These are phyloP conservation scores for Sclerurus mexicanus DNA, from an alignment of 2,113 vertebrate genomes.

Conservation along the genomic window DNA sequence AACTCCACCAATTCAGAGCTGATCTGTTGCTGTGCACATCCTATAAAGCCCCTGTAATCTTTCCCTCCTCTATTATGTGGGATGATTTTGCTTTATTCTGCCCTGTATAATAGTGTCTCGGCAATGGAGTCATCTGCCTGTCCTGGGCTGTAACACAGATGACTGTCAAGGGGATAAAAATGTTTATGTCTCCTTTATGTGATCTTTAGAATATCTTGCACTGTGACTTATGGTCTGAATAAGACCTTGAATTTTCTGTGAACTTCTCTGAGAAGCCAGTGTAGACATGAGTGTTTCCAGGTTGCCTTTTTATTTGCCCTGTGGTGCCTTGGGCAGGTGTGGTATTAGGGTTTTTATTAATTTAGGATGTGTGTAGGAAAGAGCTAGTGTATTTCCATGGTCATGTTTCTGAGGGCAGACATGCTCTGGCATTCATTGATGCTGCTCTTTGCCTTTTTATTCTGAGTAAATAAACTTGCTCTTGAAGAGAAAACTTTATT, in stretches of 20 bases:
- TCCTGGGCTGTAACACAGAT: neutral
- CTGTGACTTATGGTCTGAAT: neutral
- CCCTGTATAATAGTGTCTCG: neutral
- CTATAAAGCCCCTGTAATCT: neutral
- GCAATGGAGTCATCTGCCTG: neutral
- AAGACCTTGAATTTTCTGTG: neutral
- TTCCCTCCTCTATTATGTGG: neutral
- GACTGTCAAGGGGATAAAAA: neutral
- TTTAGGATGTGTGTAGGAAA: rapidly evolving
- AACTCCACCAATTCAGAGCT: neutral
- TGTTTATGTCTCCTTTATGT: neutral
- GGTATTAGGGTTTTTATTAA: neutral
- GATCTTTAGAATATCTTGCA: neutral
- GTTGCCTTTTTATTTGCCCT: neutral
- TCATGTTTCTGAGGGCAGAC: neutral
- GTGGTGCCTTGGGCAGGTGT: rapidly evolving
- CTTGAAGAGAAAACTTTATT: neutral
- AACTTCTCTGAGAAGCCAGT: neutral
- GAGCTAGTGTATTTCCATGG: neutral
- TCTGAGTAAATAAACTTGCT: neutral
- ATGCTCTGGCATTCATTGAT: neutral
- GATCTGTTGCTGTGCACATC: neutral
- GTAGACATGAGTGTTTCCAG: neutral
- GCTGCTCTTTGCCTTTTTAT: neutral
- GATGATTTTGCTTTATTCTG: neutral